phyloP scores from a whole-genome alignment of 64 coral and sea anemone genomes.

The Acropora yongei region DNA sequence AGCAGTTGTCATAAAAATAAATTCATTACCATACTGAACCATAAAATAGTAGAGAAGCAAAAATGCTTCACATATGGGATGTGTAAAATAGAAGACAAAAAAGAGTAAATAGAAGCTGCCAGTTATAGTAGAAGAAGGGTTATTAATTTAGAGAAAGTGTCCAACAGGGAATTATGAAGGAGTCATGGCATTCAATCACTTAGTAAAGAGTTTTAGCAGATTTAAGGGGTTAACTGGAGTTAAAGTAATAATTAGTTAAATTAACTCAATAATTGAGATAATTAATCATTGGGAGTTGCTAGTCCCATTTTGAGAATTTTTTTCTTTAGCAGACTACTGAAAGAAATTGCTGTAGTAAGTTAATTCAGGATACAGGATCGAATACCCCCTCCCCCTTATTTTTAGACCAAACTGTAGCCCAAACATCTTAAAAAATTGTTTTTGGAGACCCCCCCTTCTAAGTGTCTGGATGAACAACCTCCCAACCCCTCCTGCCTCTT shows the following conservation, averaged over 20 bases:
- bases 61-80: neutral
- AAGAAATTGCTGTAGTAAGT: too few species aligned
- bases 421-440: too few species aligned
- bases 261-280: too few species aligned
- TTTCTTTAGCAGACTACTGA: too few species aligned
- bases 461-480: too few species aligned
- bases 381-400: too few species aligned
- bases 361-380: too few species aligned
- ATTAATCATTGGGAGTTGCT: too few species aligned
- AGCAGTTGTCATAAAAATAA: neutral
- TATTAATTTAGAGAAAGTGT: neutral
- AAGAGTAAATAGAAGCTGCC: neutral
- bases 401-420: too few species aligned
- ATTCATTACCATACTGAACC: neutral
- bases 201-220: slow-evolving; percentile 14
- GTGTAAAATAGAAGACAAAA: slow-evolving; percentile 14
- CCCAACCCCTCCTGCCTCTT: too few species aligned
- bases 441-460: too few species aligned
- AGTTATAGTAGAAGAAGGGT: neutral
- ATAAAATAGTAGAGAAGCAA: neutral
- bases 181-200: slow-evolving; percentile 3
- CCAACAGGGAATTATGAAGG: slow-evolving; percentile 16
- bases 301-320: too few species aligned
- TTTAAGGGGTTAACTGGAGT: neutral
- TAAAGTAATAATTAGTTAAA: neutral